A percentile compares a stretch with the other conserved stretches of the same genome.
phyloP scores from a whole-genome alignment of 2,797 vertebrate species.

The Acanthopagrus latus region DNA sequence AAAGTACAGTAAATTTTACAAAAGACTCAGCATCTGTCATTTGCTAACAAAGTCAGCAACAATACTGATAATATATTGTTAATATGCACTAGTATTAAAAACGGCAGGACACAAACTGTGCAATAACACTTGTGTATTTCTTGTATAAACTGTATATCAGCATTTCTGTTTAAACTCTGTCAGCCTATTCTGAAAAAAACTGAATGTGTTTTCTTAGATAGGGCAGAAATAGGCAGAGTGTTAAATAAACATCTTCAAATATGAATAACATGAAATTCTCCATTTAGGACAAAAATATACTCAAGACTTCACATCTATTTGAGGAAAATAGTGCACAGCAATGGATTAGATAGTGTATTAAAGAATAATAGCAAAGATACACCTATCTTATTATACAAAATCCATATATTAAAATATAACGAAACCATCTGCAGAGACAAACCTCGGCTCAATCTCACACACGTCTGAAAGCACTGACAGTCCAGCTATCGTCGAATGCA shows the following conservation, averaged over 20 bases:
- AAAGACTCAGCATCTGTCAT: conserved; percentile 48
- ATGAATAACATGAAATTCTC: conserved; percentile 60
- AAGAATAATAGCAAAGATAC: conserved; percentile 73
- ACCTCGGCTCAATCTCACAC: conserved; percentile 38
- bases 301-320: conserved; percentile 76
- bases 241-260: conserved; percentile 67
- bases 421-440: conserved; percentile 61
- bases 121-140: conserved; percentile 46
- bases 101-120: conserved; percentile 50
- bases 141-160: conserved; percentile 57
- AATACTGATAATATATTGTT: conserved; percentile 34
- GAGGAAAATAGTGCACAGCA: conserved; percentile 83
- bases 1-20: conserved; percentile 68
- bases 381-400: conserved; percentile 74
- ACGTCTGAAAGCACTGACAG: conserved; percentile 68
- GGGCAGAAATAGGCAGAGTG: conserved; percentile 46
- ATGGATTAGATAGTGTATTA: conserved; percentile 66
- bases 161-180: conserved; percentile 34
- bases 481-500: conserved; percentile 73
- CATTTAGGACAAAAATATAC: conserved; percentile 81
- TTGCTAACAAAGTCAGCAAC: conserved; percentile 38
- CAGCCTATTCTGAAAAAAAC: conserved; percentile 36
- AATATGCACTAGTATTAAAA: conserved; percentile 40
- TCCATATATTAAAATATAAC: conserved; percentile 80
- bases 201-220: conserved; percentile 28